These are phyloP conservation scores for Hemaris fuciformis DNA, from an alignment of 2,888 invertebrate species.

Conservation along the genomic window DNA sequence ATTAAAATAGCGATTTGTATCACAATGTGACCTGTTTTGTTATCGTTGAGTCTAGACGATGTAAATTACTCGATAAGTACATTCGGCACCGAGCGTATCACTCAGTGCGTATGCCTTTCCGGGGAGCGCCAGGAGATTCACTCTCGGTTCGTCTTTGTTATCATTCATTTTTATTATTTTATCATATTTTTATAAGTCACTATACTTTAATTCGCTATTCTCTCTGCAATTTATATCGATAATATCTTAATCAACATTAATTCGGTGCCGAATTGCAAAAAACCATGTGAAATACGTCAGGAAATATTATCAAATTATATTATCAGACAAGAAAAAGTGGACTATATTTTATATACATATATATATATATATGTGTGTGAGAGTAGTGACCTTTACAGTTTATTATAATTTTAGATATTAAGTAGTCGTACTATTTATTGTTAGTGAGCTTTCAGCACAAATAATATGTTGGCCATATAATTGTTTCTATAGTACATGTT, in stretches of 20 bases:
- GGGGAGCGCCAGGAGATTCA: background rate
- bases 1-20: background rate
- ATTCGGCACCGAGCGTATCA: background rate
- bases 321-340: too few relatives aligned
- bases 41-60: background rate
- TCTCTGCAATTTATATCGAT: background rate
- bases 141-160: background rate
- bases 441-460: conserved; percentile 50
- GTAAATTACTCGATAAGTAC: background rate
- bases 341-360: too few relatives aligned
- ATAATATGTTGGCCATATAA: conserved; percentile 44
- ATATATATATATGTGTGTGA: conserved; percentile 21
- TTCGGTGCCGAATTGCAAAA: too few relatives aligned
- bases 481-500: conserved; percentile 48
- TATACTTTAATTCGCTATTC: background rate
- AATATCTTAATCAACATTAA: too few relatives aligned
- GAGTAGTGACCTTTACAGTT: conserved; percentile 37
- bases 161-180: background rate
- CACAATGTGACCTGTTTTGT: background rate
- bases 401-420: conserved; percentile 35
- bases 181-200: background rate
- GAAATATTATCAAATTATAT: too few relatives aligned
- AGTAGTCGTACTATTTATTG: conserved; percentile 33
- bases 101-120: background rate
- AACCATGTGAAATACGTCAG: too few relatives aligned